Percentiles rank a stretch among this genome's conserved stretches.
These are phyloP conservation scores for Julus scanicus DNA, from an alignment of 2,888 invertebrate genomes.

Conservation along the genomic window DNA sequence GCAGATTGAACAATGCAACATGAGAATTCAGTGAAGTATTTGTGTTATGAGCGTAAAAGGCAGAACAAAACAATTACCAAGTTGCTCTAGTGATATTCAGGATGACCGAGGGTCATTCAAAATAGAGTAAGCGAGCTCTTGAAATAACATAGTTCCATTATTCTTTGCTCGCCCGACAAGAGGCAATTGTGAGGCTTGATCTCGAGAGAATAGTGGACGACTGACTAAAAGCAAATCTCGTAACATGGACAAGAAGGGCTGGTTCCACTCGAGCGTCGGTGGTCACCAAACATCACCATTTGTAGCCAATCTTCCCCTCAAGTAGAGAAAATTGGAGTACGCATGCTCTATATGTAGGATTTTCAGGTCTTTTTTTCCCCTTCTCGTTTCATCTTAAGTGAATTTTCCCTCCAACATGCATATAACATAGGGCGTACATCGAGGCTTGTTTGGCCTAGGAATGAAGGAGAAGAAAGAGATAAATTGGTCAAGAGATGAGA, in stretches of 20 bases:
- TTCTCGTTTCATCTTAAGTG: slow-evolving; percentile 10
- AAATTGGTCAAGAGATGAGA: slow-evolving; percentile 39
- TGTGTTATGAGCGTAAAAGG: no score
- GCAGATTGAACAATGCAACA: no score
- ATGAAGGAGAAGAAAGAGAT: slow-evolving; percentile 17
- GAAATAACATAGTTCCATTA: background rate
- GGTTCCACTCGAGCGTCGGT: background rate
- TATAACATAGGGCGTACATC: slow-evolving; percentile 2
- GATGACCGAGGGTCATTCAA: background rate
- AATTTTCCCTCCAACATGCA: slow-evolving; percentile 35
- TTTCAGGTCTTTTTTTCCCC: background rate
- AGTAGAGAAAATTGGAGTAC: slow-evolving; percentile 4
- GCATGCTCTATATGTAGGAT: background rate
- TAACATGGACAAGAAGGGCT: background rate
- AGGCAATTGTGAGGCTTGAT: slow-evolving; percentile 31
- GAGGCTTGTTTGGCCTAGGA: slow-evolving; percentile 40
- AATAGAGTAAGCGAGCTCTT: background rate
- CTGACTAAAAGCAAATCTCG: background rate
- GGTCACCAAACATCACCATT: slow-evolving; percentile 9
- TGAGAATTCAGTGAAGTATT: no score
- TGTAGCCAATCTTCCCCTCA: slow-evolving; percentile 39
- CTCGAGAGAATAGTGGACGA: background rate
- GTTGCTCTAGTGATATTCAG: background rate
- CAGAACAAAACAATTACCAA: background rate
- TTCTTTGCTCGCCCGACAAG: background rate